Base-by-base conservation (phyloP, 2,888 invertebrate species). In the Augochlorella aurata region DNA sequence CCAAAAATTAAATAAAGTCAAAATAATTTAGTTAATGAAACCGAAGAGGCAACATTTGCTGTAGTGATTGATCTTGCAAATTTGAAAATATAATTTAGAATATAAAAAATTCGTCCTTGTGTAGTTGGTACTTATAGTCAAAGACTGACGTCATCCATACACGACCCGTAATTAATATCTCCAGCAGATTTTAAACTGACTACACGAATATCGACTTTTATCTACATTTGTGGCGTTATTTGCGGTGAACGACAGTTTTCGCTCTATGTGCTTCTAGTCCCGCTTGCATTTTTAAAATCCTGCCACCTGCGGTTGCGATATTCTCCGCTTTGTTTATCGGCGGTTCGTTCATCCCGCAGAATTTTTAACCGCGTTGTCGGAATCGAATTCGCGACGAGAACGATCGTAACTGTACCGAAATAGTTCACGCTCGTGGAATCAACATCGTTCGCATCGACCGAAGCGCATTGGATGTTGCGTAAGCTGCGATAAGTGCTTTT, bases 391-490 rank as follows among this genome's bases (percentile, higher is more conserved):
- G 54, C 21, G 29, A 7, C 21, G 16, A n/a, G 65, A 77, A 38
- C 38, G 16, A 29, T 21, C 24, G 24, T 24, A 29, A 65, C 52
- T n/a, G 12, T 24, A 65, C 24, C n/a, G 18, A 58, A 76, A 76
- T 50, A 49, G 69, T 75, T 58, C 70, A 24, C 9, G 18, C 16
- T 47, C 8, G 50, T 10, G 49, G 49, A 61, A 79, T 58, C 70
- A 29, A 12, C 38, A 16, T 24, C 2, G 14, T 16, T 58, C 58
- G 45, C 14, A 50, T 16, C 63, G 69, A 29, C 18, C 52, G 54
- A 54, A 50, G 10, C 61, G n/a, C 63, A 58, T 79, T 58, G 18
- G n/a, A 14, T 24, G 21, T 70, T 70, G 45, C 73, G 58, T n/a
- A 71, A 79, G n/a, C 45, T 0, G 24, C 24, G 24, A 81, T 52